Evolutionary conservation across 2,888 invertebrate species (phyloP).

Genomic region (Thumatha senex): DNA sequence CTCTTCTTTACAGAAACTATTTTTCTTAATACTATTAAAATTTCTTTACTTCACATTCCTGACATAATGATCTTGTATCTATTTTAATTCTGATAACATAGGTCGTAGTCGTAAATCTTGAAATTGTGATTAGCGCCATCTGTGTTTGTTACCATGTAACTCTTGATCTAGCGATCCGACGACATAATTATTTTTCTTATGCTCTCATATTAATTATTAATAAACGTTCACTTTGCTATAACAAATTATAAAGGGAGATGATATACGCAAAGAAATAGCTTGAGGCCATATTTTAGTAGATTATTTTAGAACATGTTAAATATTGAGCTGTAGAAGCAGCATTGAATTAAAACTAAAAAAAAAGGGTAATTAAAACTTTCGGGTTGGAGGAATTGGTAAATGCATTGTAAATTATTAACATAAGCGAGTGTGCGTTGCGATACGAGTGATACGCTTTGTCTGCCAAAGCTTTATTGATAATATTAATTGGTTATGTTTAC

Average conservation of each 20-base stretch:
- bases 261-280: background rate
- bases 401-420: slow-evolving; percentile 38
- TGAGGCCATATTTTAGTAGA: background rate
- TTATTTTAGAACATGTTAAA: too few species aligned
- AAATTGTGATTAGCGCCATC: slow-evolving; percentile 33
- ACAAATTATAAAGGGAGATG: background rate
- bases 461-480: slow-evolving; percentile 57
- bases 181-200: background rate
- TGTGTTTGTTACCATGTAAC: slow-evolving; percentile 22
- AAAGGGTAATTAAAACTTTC: background rate
- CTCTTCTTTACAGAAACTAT: too few species aligned
- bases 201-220: too few species aligned
- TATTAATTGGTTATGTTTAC: slow-evolving; percentile 37
- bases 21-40: too few species aligned
- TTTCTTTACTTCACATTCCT: too few species aligned
- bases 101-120: background rate
- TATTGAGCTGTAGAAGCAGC: slow-evolving; percentile 5
- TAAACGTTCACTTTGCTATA: too few species aligned
- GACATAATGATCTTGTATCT: too few species aligned
- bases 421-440: slow-evolving; percentile 33
- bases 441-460: slow-evolving; percentile 54
- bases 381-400: slow-evolving; percentile 35
- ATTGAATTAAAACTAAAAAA: slow-evolving; percentile 30
- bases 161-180: slow-evolving; percentile 5
- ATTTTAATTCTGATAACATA: too few species aligned